Conservation (phyloP, 2,888 invertebrate species). For the Cryptocephalus primarius region DNA sequence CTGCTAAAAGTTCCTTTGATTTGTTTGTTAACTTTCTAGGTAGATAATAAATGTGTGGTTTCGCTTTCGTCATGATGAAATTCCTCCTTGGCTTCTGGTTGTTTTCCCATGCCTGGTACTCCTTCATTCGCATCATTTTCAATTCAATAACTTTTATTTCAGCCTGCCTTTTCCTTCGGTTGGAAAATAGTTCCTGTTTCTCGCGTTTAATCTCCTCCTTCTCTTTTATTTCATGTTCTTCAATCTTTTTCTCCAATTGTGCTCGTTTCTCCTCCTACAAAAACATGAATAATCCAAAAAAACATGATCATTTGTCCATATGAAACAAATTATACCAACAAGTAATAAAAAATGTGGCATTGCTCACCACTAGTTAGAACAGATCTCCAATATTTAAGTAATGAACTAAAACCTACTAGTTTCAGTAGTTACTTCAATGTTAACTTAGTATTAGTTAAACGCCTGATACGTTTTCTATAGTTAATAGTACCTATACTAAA, state of each 20-base stretch:
- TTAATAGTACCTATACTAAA: too few relatives aligned
- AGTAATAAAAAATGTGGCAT: background rate
- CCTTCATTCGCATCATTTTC: slow-evolving; percentile 78
- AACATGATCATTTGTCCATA: too few relatives aligned
- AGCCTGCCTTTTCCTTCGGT: slow-evolving; percentile 76
- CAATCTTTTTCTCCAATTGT: slow-evolving; percentile 86
- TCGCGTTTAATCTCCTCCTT: slow-evolving; percentile 76
- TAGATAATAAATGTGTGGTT: slow-evolving; percentile 79
- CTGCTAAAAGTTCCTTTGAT: slow-evolving; percentile 53
- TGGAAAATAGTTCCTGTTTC: slow-evolving; percentile 72
- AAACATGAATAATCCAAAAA: slow-evolving; percentile 2
- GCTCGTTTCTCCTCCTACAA: slow-evolving; percentile 66
- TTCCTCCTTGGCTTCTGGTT: slow-evolving; percentile 65
- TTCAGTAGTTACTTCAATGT: too few relatives aligned
- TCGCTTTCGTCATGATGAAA: slow-evolving; percentile 78
- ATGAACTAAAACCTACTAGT: too few relatives aligned
- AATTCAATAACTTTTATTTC: slow-evolving; percentile 82
- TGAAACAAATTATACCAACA: slow-evolving; percentile 2
- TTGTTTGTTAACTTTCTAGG: slow-evolving; percentile 69
- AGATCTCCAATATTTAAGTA: too few relatives aligned
- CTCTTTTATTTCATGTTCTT: slow-evolving; percentile 80
- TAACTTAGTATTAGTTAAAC: too few relatives aligned
- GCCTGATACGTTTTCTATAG: too few relatives aligned
- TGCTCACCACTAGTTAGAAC: background rate
- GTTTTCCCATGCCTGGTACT: slow-evolving; percentile 81